Base-by-base conservation (phyloP, 2,797 vertebrate species). In the Eidolon dupreanum region DNA sequence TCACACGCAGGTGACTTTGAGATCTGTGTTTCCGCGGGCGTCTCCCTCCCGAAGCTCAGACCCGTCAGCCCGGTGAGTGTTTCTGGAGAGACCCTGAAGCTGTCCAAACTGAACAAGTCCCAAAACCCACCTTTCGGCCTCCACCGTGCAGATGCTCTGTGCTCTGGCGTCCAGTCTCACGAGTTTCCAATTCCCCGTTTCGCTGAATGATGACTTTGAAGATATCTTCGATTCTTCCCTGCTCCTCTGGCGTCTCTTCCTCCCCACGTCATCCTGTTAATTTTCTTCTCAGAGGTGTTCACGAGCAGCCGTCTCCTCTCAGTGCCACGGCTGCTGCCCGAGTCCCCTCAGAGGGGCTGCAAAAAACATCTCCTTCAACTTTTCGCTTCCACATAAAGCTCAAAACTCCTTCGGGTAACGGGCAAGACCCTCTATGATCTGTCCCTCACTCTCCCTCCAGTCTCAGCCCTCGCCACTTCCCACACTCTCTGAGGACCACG, bases 111-210 rank as follows among this genome's bases (percentile, higher is more conserved):
- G 6, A 55, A 15, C 19, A 19, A 10, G 20, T 5, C 19, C 22
- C 0, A 22, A 57, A 6, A 0, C 1, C 8, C 31, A n/a, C 6
- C 70, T 70, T 20, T 17, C 6, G 24, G 43, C 9, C 6, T 33
- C 57, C 41, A 4, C 5, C 9, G 15, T 16, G 81, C 51, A 74
- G 1, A 2, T 3, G 3, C 68, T 15, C 61, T 26, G 15, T 3
- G 3, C 68, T 15, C 61, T 26, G 15, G 20, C 6, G 4, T 13
- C 17, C 13, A 22, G 2, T 20, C 28, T 17, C 12, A n/a, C 12
- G 13, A 31, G 6, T 17, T 13, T 22, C 49, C 19, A 24, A 19
- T 12, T 46, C 31, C 24, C 66, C 28, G 22, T 5, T n/a, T 26
- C 2, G 85, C 63, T 20, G 51, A 46, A 31, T 1, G 6, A 5